Conservation (phyloP, 2,797 vertebrate species). For the Intellagama lesueurii region DNA sequence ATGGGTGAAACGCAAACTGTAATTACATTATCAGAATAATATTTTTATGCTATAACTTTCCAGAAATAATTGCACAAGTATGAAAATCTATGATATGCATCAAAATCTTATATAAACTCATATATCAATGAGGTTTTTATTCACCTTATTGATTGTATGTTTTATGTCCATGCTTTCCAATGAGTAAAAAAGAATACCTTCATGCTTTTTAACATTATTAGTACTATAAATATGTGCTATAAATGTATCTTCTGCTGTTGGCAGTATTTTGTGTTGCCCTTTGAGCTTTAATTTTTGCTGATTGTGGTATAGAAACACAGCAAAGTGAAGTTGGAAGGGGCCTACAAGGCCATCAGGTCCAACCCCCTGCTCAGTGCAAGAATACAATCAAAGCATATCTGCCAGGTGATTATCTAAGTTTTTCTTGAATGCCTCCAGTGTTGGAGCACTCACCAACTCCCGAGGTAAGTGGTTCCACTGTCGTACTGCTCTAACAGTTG, state of each 20-base stretch:
- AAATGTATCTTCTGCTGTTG: slow-evolving; percentile 57
- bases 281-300: not conserved
- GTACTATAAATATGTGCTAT: slow-evolving; percentile 60
- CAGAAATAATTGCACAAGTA: slow-evolving; percentile 80
- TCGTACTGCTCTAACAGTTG: too few relatives aligned
- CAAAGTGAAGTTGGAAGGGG: too few relatives aligned
- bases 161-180: slow-evolving; percentile 73
- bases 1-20: slow-evolving; percentile 75
- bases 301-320: too few relatives aligned
- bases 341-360: too few relatives aligned
- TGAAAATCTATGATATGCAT: slow-evolving; percentile 81
- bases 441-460: too few relatives aligned
- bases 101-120: slow-evolving; percentile 76
- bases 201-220: slow-evolving; percentile 62
- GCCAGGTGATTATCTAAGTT: too few relatives aligned
- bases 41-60: slow-evolving; percentile 83
- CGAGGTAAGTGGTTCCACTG: too few relatives aligned
- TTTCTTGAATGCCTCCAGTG: too few relatives aligned
- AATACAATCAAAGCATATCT: too few relatives aligned
- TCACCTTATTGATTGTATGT: slow-evolving; percentile 79
- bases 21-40: slow-evolving; percentile 85
- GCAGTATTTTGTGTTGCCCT: slow-evolving; percentile 59
- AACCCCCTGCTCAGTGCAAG: too few relatives aligned
- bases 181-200: slow-evolving; percentile 77
- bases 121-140: slow-evolving; percentile 77